Evolutionary conservation across 2,797 vertebrate species (phyloP), one percentile per base, ranked within the genome.

Genomic region (Aldrovandia affinis): DNA sequence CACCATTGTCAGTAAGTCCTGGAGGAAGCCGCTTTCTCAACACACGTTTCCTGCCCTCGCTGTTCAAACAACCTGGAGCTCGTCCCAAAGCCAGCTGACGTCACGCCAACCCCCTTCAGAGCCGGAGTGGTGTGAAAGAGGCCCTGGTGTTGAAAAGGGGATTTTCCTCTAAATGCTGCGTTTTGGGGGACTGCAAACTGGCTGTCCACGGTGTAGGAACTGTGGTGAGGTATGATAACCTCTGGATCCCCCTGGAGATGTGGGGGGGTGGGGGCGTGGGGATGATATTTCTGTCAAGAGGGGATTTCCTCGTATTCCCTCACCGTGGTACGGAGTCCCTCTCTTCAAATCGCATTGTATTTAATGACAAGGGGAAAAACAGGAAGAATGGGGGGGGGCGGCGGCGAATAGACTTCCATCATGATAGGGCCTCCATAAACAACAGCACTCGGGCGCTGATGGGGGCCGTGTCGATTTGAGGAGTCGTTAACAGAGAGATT

Each of bases 11-110:
- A 59, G 47, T 47, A 65, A n/a, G 54, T 5, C 22, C 15, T 5
- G 80, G 75, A 85, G 86, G 86, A 87, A 87, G 63, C 77, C 22
- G 75, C 55, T 82, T 83, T 85, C 83, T 85, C 52, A 80, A 81
- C 83, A 86, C 80, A 59, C 83, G 30, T 80, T 86, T 83, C 85
- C 85, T 86, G 77, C 47, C 77, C 47, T 82, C 50, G 59, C 81
- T 54, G 50, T 55, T 80, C 75, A 55, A 79, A 42, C 44, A 77
- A 57, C 80, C 28, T 36, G 61, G 44, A 8, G 3, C 68, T 61
- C 52, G 61, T 44, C 80, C 70, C 75, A 54, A 55, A 44, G 55
- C 20, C 3, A 18, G 36, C 10, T 81, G 54, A 78, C 47, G 73
- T 80, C 84, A 83, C 61, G 5, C 22, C 2, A 12, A 4, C 77